Base-by-base conservation (phyloP, 2,888 invertebrate genomes). In the Steromphala cineraria region DNA sequence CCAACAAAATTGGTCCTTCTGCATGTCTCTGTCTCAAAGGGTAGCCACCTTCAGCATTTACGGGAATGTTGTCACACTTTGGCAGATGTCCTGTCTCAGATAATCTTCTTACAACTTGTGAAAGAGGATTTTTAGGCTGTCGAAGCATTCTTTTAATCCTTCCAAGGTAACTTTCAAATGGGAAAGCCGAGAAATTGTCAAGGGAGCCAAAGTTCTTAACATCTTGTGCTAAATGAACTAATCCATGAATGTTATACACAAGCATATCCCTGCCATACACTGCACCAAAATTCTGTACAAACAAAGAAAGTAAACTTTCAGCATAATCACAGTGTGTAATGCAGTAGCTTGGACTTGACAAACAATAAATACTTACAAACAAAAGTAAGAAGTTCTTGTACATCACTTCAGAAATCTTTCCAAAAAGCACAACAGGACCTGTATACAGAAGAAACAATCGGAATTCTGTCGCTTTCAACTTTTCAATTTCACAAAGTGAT, bases 401-500 rank as follows among this genome's bases (percentile, higher is more conserved):
- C 31, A 84, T 17, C 0, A 52, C 81, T 55, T 21, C 24, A 10
- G 81, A 19, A 8, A 89, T 15, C 46, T 80, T 82, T 24, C 79
- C 75, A 55, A 53, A 53, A 28, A 89, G 80, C 19, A 86, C 87
- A 21, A 88, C 77, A 46, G 83, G 83, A 2, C 89, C 88, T 21
- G 87, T 88, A 79, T 90, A 90, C 13, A 90, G 76, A 8, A 90
- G 67, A 80, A 89, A 89, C 67, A 86, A 87, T n/a, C 90, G 53
- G 56, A 85, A 88, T 56, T 90, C 89, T 24, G 89, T 87, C 5
- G 89, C 89, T 78, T 90, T 90, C 90, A 89, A 90, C 36, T 86
- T 77, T 17, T 88, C 86, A 21, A 88, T 36, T 21, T 88, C 86
- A 52, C 13, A 8, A 15, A 89, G 74, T 28, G 82, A 31, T 46